Evolutionary conservation across 1,140 invertebrate genomes (phyloP).

Genomic region (Drosophila rhopaloa): DNA sequence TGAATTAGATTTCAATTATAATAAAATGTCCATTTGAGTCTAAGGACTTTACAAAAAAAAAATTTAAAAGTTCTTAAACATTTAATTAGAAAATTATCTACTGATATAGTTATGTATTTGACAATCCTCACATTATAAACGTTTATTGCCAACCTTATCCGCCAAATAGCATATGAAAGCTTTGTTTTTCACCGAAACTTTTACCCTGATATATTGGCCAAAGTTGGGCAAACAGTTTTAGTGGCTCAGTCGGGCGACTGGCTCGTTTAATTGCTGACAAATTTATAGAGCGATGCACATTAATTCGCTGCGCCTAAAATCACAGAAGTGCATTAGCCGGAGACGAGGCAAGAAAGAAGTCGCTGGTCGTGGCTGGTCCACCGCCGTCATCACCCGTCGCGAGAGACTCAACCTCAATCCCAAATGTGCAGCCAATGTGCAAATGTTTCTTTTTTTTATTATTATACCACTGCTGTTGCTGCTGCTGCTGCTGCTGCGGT

Average conservation of each 20-base stretch:
- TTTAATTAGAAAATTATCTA: no score
- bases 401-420: conserved; percentile 67
- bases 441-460: conserved; percentile 47
- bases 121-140: no score
- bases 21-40: no score
- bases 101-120: no score
- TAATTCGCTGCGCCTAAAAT: conserved; percentile 80
- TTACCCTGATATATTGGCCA: conserved; percentile 11
- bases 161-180: not conserved
- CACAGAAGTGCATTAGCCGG: conserved; percentile 78
- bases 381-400: conserved; percentile 47
- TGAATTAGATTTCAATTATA: no score
- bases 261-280: conserved; percentile 82
- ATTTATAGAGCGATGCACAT: conserved; percentile 83
- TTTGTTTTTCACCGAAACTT: not conserved
- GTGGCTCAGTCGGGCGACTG: conserved; percentile 40
- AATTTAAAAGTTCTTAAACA: no score
- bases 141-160: no score
- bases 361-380: conserved; percentile 21
- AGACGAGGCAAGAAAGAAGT: conserved; percentile 19
- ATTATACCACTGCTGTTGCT: conserved; percentile 28
- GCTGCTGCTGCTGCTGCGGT: conserved; percentile 1
- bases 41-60: no score
- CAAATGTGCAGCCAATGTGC: conserved; percentile 72
- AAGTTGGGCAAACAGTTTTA: conserved; percentile 24